Evolutionary conservation across 1,140 invertebrate genomes (phyloP).

Genomic region (Stegodyphus mimosarum): DNA sequence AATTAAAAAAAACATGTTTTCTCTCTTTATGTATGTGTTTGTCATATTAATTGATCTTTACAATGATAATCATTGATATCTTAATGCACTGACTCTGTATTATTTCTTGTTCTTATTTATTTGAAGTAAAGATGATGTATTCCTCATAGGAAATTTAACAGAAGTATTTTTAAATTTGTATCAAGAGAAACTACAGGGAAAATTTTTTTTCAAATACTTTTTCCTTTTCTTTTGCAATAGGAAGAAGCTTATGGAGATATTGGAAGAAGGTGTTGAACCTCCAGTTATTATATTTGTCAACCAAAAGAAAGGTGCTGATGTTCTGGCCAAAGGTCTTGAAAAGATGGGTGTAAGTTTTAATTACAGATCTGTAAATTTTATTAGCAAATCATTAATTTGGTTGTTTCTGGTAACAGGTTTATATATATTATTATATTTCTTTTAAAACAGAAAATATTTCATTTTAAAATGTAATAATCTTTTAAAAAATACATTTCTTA

Average conservation of each 20-base stretch:
- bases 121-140: neutral
- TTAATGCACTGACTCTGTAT: too few species aligned
- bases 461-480: too few species aligned
- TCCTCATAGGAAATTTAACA: neutral
- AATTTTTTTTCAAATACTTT: neutral
- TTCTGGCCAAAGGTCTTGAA: slow-evolving; percentile 95
- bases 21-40: too few species aligned
- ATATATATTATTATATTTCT: too few species aligned
- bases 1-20: too few species aligned
- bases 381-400: too few species aligned
- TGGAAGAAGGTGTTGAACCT: slow-evolving; percentile 81
- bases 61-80: too few species aligned
- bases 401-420: too few species aligned
- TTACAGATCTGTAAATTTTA: neutral
- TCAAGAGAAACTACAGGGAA: neutral
- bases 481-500: too few species aligned
- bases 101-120: neutral
- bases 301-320: slow-evolving; percentile 99
- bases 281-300: slow-evolving; percentile 99
- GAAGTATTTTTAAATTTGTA: neutral
- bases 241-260: slow-evolving; percentile 73
- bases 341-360: slow-evolving; percentile 83
- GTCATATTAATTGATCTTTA: too few species aligned
- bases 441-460: too few species aligned
- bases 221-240: slow-evolving; percentile 62